These are phyloP conservation scores for Slavum lentiscoides DNA, from an alignment of 2,888 invertebrate species.

Conservation along the genomic window DNA sequence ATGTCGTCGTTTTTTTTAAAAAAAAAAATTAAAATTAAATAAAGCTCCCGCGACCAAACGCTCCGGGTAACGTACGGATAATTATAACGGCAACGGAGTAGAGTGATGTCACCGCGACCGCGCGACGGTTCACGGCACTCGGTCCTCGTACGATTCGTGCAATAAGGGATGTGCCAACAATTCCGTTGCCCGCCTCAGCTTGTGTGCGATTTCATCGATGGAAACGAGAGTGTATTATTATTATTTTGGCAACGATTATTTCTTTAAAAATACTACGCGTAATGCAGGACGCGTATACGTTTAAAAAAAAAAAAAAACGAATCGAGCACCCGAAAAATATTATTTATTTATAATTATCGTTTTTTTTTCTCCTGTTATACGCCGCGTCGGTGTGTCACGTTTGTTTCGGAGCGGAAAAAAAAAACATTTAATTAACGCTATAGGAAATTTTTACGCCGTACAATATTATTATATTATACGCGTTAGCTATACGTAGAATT, in stretches of 20 bases:
- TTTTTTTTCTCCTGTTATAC: background rate
- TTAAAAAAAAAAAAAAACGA: no score
- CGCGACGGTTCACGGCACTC: no score
- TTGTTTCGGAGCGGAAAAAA: conserved; percentile 6
- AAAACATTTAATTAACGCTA: conserved; percentile 2
- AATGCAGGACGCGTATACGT: background rate
- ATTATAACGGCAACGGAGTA: conserved; percentile 17
- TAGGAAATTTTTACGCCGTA: background rate
- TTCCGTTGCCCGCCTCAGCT: background rate
- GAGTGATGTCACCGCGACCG: conserved; percentile 19
- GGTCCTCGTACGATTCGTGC: no score
- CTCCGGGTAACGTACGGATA: background rate
- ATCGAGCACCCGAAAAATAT: background rate
- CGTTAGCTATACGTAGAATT: background rate
- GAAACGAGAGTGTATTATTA: background rate
- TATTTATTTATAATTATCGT: no score
- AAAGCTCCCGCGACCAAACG: no score
- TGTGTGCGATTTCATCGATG: conserved; percentile 33
- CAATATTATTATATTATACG: no score
- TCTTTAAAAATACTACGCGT: conserved; percentile 24
- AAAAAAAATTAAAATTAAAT: background rate
- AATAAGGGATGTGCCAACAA: no score
- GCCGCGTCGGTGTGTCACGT: background rate
- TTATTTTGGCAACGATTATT: conserved; percentile 26
- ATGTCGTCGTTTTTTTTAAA: no score